Evolutionary conservation across 1,140 invertebrate genomes (phyloP).

Genomic region (Acyrthosiphon pisum): DNA sequence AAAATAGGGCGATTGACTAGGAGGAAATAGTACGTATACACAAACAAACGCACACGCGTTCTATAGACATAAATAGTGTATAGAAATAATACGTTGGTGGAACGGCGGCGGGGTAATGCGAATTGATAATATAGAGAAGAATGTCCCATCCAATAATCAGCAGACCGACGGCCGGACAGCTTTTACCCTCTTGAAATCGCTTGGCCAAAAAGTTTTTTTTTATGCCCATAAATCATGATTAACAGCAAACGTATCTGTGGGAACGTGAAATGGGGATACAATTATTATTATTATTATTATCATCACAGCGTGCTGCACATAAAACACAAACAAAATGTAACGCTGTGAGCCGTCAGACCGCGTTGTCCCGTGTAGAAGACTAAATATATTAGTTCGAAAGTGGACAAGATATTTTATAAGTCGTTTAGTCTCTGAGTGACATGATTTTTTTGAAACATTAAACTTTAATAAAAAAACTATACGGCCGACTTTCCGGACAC

Average conservation of each 20-base stretch:
- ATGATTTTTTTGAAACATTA: not conserved
- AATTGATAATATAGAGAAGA: slow-evolving; percentile 45
- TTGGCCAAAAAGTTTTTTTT: slow-evolving; percentile 51
- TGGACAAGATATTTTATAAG: not conserved
- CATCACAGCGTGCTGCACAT: not conserved
- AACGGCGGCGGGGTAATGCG: slow-evolving; percentile 4
- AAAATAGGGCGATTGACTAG: not conserved
- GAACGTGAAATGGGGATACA: slow-evolving; percentile 34
- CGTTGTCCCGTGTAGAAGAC: not conserved
- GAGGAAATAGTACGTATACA: not conserved
- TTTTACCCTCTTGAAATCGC: slow-evolving; percentile 42
- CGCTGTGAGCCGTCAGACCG: not conserved
- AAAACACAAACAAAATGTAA: slow-evolving; percentile 11
- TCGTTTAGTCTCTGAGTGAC: not conserved
- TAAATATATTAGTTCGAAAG: not conserved
- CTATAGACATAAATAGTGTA: not conserved
- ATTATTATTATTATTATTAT: slow-evolving; percentile 19
- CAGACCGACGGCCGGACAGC: not conserved
- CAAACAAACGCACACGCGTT: not conserved
- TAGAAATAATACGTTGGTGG: not conserved
- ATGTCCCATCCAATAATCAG: slow-evolving; percentile 54
- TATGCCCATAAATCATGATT: slow-evolving; percentile 51
- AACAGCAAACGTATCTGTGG: slow-evolving; percentile 21
- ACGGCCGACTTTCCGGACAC: not conserved
- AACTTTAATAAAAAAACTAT: not conserved